Percentiles rank a stretch among this genome's conserved stretches.
Evolutionary conservation across 35 echinoderm and acorn worm genomes (phyloP).

Genomic region (Amphiura filiformis): DNA sequence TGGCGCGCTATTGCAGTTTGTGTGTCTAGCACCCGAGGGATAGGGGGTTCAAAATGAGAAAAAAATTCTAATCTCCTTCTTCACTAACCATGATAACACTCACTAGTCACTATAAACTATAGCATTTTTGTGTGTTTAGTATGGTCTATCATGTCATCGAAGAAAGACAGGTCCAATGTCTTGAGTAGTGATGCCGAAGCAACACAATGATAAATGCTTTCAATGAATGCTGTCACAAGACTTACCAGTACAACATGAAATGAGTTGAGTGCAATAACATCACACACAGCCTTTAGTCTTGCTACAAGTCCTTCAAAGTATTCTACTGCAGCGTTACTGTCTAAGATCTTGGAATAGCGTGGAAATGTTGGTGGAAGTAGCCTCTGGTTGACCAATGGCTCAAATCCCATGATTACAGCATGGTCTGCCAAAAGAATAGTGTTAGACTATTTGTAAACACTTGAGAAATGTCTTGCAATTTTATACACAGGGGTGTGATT

Average conservation of each 20-base stretch:
- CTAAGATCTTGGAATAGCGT: conserved; percentile 89
- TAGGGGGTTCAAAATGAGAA: no score
- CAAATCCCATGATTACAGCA: conserved; percentile 89
- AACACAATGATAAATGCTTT: no score
- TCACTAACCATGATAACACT: no score
- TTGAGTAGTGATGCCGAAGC: no score
- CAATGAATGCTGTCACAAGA: no score
- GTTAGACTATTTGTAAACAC: background rate
- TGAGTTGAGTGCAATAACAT: conserved; percentile 50
- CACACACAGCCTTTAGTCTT: conserved; percentile 74
- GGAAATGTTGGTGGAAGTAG: conserved; percentile 91
- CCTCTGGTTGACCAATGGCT: conserved; percentile 89
- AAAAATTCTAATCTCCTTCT: no score
- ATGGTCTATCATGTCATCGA: no score
- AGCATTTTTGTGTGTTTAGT: background rate
- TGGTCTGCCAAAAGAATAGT: conserved; percentile 46
- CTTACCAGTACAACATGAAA: conserved; percentile 89
- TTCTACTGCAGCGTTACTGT: conserved; percentile 46
- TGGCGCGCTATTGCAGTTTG: no score
- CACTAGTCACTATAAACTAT: no score
- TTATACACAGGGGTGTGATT: no score
- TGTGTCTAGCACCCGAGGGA: no score
- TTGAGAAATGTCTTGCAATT: background rate
- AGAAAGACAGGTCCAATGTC: no score
- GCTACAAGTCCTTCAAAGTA: conserved; percentile 66